Conservation (phyloP, 2,797 vertebrate genomes). For the Anolis apletophallus region DNA sequence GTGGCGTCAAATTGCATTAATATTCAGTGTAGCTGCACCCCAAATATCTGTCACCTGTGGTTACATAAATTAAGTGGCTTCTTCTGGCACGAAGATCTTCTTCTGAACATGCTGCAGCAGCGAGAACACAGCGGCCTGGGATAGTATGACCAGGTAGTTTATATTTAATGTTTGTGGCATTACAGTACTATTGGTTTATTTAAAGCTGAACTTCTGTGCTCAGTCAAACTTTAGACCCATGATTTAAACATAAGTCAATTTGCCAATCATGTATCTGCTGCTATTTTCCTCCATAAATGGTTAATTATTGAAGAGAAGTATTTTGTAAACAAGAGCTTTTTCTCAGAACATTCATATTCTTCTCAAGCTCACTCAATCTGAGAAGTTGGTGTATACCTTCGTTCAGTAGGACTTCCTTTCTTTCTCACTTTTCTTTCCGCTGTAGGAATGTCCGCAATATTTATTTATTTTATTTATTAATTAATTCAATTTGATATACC, state of each 20-base stretch:
- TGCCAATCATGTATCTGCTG: constrained; percentile 31
- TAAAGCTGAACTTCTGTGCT: constrained; percentile 70
- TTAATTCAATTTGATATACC: no score
- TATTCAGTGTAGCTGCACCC: no score
- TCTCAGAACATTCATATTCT: constrained; percentile 44
- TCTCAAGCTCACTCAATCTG: constrained; percentile 45
- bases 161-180: constrained; percentile 71
- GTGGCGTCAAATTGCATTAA: no score
- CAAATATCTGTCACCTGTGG: constrained; percentile 51
- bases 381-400: constrained; percentile 40
- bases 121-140: constrained; percentile 47
- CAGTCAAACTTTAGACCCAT: constrained; percentile 61
- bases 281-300: constrained; percentile 54
- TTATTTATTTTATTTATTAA: no score
- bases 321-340: constrained; percentile 51
- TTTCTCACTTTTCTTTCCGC: constrained; percentile 24
- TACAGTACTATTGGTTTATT: constrained; percentile 69
- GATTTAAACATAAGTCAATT: constrained; percentile 69
- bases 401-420: constrained; percentile 27
- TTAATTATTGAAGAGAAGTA: constrained; percentile 64
- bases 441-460: constrained; percentile 12
- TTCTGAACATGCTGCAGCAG: constrained; percentile 23
- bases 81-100: not conserved
- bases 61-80: constrained; percentile 29
- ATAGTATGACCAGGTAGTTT: constrained; percentile 61